phyloP scores from a whole-genome alignment of 2,888 invertebrate genomes.

The Lepeophtheirus nordmannii region DNA sequence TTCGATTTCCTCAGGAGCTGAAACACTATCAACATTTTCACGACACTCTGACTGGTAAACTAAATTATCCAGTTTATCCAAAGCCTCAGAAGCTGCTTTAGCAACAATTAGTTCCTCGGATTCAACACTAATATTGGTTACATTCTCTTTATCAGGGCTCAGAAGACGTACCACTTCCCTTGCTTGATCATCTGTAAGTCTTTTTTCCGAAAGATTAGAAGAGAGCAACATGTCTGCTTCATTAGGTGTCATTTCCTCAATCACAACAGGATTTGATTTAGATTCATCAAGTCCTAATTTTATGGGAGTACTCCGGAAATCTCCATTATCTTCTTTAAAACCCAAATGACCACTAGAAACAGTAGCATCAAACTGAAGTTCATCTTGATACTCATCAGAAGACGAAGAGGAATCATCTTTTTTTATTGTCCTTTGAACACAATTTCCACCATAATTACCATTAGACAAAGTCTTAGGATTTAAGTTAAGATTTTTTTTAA shows the following conservation, averaged over 20 bases:
- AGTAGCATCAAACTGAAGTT: conserved; percentile 25
- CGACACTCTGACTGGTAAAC: conserved; percentile 6
- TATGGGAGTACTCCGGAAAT: conserved; percentile 21
- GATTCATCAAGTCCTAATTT: conserved; percentile 1
- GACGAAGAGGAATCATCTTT: neutral
- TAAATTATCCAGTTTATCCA: conserved; percentile 16
- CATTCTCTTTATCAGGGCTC: conserved; percentile 27
- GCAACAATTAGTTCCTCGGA: conserved; percentile 1
- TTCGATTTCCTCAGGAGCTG: conserved; percentile 2
- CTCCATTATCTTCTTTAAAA: conserved; percentile 14
- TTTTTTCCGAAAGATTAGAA: conserved; percentile 34
- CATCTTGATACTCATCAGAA: conserved; percentile 18
- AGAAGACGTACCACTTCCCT: conserved; percentile 68
- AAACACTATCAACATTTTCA: neutral
- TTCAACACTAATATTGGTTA: neutral
- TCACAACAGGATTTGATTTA: neutral
- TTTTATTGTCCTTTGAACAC: too few relatives aligned
- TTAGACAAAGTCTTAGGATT: neutral
- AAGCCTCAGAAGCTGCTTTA: conserved; percentile 9
- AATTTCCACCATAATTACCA: neutral
- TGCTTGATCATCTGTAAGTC: conserved; percentile 60
- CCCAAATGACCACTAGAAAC: conserved; percentile 24
- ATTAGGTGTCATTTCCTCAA: conserved; percentile 56
- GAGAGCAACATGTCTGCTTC: conserved; percentile 74
- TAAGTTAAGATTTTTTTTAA: too few relatives aligned